phyloP scores from a whole-genome alignment of 2,113 vertebrate species.

The Otocyon megalotis region DNA sequence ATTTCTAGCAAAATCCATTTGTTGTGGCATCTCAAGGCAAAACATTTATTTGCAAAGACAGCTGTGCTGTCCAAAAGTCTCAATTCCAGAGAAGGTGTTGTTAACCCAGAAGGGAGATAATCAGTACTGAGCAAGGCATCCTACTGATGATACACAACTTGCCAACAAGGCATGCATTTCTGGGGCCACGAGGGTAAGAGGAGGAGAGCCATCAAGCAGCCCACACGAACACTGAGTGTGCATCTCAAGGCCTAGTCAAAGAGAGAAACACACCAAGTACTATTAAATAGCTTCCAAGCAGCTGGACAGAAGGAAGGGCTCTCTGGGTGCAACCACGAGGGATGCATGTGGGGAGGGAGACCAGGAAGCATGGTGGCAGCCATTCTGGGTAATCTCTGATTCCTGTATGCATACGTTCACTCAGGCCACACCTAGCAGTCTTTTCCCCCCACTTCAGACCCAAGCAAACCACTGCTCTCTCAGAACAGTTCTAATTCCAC shows the following conservation, averaged over 20 bases:
- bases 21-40: neutral
- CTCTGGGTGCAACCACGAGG: neutral
- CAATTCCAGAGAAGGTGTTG: neutral
- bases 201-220: neutral
- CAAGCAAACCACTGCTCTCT: neutral
- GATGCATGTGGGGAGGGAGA: no score
- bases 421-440: neutral
- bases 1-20: neutral
- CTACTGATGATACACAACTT: neutral
- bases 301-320: neutral
- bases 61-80: neutral
- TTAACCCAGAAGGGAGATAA: neutral
- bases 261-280: neutral
- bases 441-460: neutral
- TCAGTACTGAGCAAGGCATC: neutral
- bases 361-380: neutral
- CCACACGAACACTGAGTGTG: rapidly evolving
- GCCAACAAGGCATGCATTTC: neutral
- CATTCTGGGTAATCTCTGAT: neutral
- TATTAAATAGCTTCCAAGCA: neutral
- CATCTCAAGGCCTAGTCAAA: neutral
- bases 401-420: rapidly evolving
- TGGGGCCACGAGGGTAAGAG: neutral
- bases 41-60: neutral
- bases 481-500: neutral